These are phyloP conservation scores for Dexiosoma caninum DNA, from an alignment of 2,888 invertebrate genomes.

Conservation along the genomic window DNA sequence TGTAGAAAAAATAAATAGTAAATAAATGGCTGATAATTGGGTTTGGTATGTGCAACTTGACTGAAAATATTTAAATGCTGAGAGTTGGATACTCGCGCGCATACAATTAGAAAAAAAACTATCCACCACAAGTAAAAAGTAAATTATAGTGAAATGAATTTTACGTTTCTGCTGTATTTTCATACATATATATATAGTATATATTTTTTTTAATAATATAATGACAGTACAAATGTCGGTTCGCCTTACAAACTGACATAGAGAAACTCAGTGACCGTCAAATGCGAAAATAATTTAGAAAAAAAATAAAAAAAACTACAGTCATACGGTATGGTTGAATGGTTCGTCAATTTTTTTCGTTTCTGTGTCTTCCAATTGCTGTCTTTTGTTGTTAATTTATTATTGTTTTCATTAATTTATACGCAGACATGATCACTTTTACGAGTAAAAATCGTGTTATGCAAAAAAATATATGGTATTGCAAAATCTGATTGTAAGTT, in stretches of 20 bases:
- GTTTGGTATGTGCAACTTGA: constrained; percentile 32
- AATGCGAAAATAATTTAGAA: constrained; percentile 42
- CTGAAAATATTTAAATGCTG: constrained; percentile 24
- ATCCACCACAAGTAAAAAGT: constrained; percentile 41
- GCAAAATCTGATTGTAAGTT: no score
- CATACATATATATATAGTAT: no score
- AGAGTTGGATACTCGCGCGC: not conserved
- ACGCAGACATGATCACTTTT: no score
- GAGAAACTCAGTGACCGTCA: constrained; percentile 64
- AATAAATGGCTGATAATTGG: not conserved
- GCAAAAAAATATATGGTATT: no score
- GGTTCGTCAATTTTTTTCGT: constrained; percentile 15
- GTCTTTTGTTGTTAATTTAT: constrained; percentile 9
- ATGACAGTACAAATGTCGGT: constrained; percentile 51
- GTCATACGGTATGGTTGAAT: constrained; percentile 49
- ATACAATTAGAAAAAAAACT: not conserved
- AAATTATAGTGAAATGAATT: constrained; percentile 43
- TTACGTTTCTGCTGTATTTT: not conserved
- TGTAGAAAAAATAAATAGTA: not conserved
- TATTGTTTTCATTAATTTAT: constrained; percentile 14
- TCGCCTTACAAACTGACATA: constrained; percentile 53
- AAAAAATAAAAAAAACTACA: not conserved
- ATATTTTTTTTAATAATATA: constrained; percentile 2
- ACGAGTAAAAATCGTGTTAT: no score
- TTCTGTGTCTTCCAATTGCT: constrained; percentile 4